A percentile compares a stretch with the other conserved stretches of the same genome.
Evolutionary conservation across 2,888 invertebrate species (phyloP).

Genomic region (Glomeris marginata): DNA sequence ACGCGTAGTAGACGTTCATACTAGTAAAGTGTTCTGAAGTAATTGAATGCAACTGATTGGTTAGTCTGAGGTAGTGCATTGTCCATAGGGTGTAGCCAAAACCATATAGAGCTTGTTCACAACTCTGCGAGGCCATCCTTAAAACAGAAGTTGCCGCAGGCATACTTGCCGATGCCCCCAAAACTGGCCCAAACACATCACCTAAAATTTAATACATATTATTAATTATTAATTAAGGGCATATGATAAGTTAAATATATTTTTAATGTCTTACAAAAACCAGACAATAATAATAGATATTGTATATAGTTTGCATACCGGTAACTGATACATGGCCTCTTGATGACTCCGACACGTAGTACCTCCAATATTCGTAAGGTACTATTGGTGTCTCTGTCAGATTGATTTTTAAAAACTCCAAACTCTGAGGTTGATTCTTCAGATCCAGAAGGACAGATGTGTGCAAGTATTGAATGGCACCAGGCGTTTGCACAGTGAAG

Average conservation of each 20-base stretch:
- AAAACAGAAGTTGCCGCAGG: conserved; percentile 24
- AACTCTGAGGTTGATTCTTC: conserved; percentile 34
- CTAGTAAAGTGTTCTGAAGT: conserved; percentile 2
- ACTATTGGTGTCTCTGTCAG: conserved; percentile 38
- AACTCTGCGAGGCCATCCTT: conserved; percentile 34
- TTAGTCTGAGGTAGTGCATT: conserved; percentile 37
- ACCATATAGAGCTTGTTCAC: conserved; percentile 38
- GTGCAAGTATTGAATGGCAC: conserved; percentile 37
- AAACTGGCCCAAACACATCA: conserved; percentile 36
- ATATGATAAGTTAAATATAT: neutral
- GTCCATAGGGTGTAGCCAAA: conserved; percentile 39
- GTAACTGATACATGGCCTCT: conserved; percentile 35
- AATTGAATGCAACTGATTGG: conserved; percentile 29
- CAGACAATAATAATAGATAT: neutral
- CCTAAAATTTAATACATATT: conserved; percentile 25
- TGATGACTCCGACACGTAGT: conserved; percentile 39
- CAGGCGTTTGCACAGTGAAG: conserved; percentile 33
- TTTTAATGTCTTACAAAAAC: neutral
- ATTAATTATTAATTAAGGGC: neutral
- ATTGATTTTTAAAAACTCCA: conserved; percentile 37
- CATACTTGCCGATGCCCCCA: conserved; percentile 26
- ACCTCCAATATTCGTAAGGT: conserved; percentile 35
- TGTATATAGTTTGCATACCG: conserved; percentile 27
- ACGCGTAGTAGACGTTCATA: conserved; percentile 13
- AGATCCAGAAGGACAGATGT: conserved; percentile 39